phyloP scores from a whole-genome alignment of 2,113 vertebrate genomes.

The Salvelinus fontinalis region DNA sequence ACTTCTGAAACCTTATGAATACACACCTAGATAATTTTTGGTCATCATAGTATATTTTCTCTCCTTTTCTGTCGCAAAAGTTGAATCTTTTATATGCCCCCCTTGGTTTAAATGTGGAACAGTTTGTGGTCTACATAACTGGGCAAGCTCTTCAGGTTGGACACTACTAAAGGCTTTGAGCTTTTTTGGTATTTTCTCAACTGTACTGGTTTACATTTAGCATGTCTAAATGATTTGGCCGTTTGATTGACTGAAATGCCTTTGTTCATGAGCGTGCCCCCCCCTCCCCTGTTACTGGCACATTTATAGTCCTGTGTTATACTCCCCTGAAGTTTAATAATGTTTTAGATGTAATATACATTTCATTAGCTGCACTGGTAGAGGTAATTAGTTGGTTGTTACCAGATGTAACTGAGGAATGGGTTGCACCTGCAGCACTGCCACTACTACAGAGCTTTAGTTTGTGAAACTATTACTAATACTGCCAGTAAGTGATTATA shows the following conservation, averaged over 20 bases:
- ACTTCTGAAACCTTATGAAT: conserved; percentile 49
- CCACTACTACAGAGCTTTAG: conserved; percentile 41
- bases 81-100: conserved; percentile 7
- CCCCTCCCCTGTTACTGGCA: conserved; percentile 43
- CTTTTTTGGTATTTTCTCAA: conserved; percentile 28
- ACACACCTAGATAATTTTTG: conserved; percentile 7
- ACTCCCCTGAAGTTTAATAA: conserved; percentile 60
- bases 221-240: conserved; percentile 54
- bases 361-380: conserved; percentile 67
- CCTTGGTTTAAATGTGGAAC: conserved; percentile 22
- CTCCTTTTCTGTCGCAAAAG: conserved; percentile 28
- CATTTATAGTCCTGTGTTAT: conserved; percentile 65
- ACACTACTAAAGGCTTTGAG: conserved; percentile 33
- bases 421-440: conserved; percentile 54
- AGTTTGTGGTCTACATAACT: conserved; percentile 34
- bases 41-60: conserved; percentile 9
- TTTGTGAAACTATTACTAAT: conserved; percentile 45
- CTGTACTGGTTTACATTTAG: conserved; percentile 30
- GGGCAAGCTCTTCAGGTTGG: conserved; percentile 9
- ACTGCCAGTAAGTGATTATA: conserved; percentile 17
- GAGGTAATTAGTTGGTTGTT: conserved; percentile 56
- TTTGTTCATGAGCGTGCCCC: conserved; percentile 54
- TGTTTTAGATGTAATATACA: conserved; percentile 66
- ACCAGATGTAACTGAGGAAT: conserved; percentile 64
- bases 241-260: conserved; percentile 57